phyloP scores from a whole-genome alignment of 2,888 invertebrate genomes.

The Pandemis heparana region DNA sequence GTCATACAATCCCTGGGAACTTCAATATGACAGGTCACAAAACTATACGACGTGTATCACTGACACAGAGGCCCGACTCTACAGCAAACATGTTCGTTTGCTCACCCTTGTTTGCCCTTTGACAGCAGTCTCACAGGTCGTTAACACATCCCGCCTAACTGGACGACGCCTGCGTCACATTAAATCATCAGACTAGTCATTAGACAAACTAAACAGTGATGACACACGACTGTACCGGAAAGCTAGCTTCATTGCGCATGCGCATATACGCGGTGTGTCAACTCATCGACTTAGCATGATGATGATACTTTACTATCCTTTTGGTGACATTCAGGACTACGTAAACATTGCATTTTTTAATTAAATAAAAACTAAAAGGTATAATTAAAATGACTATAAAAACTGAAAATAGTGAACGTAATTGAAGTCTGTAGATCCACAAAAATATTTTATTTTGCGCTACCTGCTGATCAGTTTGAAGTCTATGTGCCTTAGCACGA shows the following conservation, averaged over 20 bases:
- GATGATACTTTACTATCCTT: background rate
- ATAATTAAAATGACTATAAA: background rate
- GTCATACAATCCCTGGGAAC: conserved; percentile 22
- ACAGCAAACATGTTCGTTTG: conserved; percentile 69
- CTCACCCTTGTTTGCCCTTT: conserved; percentile 78
- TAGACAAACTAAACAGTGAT: conserved; percentile 55
- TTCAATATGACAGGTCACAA: conserved; percentile 28
- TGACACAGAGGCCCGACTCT: conserved; percentile 72
- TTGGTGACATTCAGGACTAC: background rate
- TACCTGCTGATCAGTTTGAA: too few species aligned
- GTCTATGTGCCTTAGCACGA: too few species aligned
- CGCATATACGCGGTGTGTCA: conserved; percentile 18
- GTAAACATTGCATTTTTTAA: background rate
- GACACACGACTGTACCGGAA: conserved; percentile 57
- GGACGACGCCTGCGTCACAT: conserved; percentile 62
- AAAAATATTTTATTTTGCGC: too few species aligned
- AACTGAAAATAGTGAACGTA: too few species aligned
- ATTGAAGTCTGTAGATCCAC: too few species aligned
- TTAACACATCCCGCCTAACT: conserved; percentile 80
- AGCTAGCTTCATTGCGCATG: conserved; percentile 47
- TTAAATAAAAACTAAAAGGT: too few species aligned
- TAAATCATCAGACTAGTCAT: conserved; percentile 66
- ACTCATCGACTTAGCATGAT: conserved; percentile 5
- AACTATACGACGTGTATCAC: conserved; percentile 32
- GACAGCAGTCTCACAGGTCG: conserved; percentile 84